Evolutionary conservation across 1,140 invertebrate genomes (phyloP).

Genomic region (Neodiprion fabricii): DNA sequence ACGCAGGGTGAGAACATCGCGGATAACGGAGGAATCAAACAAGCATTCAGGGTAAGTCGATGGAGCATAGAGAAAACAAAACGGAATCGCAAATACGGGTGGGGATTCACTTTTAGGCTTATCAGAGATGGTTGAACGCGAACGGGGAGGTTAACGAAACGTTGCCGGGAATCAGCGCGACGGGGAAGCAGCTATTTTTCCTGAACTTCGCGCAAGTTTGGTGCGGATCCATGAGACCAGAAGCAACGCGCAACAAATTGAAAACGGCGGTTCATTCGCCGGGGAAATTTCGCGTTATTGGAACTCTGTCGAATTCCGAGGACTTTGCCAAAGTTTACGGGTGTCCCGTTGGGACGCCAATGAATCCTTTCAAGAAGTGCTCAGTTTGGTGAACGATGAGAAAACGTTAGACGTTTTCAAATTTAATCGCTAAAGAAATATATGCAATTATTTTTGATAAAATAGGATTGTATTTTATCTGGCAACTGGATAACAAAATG

Average conservation of each 20-base stretch:
- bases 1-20: constrained; percentile 88
- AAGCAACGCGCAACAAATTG: constrained; percentile 79
- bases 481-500: too few species aligned
- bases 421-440: too few species aligned
- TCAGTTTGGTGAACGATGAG: constrained; percentile 75
- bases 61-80: background rate
- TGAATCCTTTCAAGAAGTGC: constrained; percentile 86
- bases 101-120: constrained; percentile 60
- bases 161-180: constrained; percentile 77
- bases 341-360: constrained; percentile 72
- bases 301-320: constrained; percentile 82
- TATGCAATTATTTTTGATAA: too few species aligned
- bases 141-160: constrained; percentile 65
- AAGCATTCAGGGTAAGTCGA: constrained; percentile 75
- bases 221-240: constrained; percentile 88
- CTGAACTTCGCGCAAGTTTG: constrained; percentile 89
- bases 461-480: too few species aligned
- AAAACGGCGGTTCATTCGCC: constrained; percentile 85
- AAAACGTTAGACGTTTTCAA: too few species aligned
- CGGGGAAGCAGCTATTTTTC: constrained; percentile 80
- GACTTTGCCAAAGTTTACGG: constrained; percentile 78
- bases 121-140: constrained; percentile 66
- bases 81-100: background rate
- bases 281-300: constrained; percentile 78
- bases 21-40: constrained; percentile 88